These are phyloP conservation scores for Lindbergichthys nudifrons DNA, from an alignment of 2,797 vertebrate species.

Conservation along the genomic window DNA sequence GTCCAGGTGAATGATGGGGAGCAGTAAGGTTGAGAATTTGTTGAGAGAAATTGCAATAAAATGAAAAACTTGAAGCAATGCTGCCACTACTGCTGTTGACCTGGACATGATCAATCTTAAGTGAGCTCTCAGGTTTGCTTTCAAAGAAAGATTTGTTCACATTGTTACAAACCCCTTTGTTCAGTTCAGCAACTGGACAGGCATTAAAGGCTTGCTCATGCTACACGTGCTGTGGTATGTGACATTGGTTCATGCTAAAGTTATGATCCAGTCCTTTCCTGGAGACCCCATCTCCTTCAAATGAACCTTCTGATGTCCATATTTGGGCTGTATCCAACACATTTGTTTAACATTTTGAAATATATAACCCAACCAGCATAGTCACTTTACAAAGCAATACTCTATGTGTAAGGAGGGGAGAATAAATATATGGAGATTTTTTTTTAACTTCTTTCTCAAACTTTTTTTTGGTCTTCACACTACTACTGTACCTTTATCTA, in stretches of 20 bases:
- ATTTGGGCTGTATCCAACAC: not conserved
- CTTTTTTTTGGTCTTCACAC: slow-evolving; percentile 6
- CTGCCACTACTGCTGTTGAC: slow-evolving; percentile 12
- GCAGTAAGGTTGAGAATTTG: slow-evolving; percentile 20
- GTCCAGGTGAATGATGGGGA: slow-evolving; percentile 30
- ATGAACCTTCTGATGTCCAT: not conserved
- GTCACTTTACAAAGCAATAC: not conserved
- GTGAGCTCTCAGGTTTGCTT: slow-evolving; percentile 25
- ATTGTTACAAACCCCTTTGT: not conserved
- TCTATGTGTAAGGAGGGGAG: not conserved
- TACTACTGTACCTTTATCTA: not conserved
- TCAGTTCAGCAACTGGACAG: not conserved
- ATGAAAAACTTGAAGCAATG: slow-evolving; percentile 36
- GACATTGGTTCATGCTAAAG: not conserved
- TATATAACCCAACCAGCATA: not conserved
- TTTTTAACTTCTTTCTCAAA: too few species aligned
- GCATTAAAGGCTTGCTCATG: not conserved
- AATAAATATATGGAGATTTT: not conserved
- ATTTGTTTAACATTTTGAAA: not conserved
- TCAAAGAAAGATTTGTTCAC: slow-evolving; percentile 24
- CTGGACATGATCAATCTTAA: slow-evolving; percentile 24
- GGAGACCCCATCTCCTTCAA: too few species aligned
- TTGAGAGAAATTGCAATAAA: slow-evolving; percentile 26
- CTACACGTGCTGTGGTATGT: not conserved
- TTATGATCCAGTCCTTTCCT: not conserved